Conservation (phyloP, 2,113 vertebrate species). For the Vombatus ursinus region DNA sequence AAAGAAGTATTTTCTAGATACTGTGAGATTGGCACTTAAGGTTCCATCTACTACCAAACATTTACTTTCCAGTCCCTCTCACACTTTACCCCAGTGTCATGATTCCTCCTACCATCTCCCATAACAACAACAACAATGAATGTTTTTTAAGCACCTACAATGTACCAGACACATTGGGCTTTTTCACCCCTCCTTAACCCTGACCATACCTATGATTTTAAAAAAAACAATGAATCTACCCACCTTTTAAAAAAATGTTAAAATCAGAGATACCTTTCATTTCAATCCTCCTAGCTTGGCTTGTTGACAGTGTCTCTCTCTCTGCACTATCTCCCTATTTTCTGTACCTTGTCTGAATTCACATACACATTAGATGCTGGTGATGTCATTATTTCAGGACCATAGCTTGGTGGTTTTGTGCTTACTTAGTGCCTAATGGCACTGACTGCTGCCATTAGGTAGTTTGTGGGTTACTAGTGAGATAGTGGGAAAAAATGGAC, state of each 20-base stretch:
- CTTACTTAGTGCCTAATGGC: background rate
- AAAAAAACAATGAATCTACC: background rate
- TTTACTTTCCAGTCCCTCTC: background rate
- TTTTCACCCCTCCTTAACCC: background rate
- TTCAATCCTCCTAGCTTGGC: background rate
- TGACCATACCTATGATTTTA: background rate
- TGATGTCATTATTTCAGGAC: too few relatives aligned
- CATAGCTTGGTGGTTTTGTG: background rate
- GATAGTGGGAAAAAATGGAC: background rate
- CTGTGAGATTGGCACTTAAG: background rate
- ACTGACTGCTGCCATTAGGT: background rate
- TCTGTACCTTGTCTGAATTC: background rate
- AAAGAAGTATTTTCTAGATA: background rate
- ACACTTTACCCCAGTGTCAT: background rate
- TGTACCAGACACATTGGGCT: background rate
- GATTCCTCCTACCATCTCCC: background rate
- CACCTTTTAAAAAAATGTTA: background rate
- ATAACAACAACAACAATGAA: background rate
- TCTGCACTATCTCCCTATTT: background rate
- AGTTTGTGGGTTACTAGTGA: background rate
- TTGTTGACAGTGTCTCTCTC: background rate
- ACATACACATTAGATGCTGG: background rate
- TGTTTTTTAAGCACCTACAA: background rate
- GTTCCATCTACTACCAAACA: background rate
- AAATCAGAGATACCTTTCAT: background rate